phyloP scores from a whole-genome alignment of 1,140 invertebrate species.

The Drosophila murphyi region DNA sequence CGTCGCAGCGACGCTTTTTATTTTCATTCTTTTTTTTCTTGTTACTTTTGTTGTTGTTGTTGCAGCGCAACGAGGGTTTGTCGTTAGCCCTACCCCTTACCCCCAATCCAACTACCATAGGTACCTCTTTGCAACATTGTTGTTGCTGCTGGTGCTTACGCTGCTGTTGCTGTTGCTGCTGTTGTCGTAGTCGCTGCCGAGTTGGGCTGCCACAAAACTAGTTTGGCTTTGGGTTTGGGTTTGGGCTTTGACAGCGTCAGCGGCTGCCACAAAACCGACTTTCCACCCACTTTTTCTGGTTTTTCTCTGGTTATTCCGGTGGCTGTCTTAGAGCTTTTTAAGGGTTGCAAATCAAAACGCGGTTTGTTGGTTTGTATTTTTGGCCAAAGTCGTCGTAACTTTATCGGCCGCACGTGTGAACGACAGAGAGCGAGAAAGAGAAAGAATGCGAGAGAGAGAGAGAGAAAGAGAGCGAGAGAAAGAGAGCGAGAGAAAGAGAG shows the following conservation, averaged over 20 bases:
- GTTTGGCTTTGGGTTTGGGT: constrained; percentile 73
- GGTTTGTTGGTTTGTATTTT: constrained; percentile 83
- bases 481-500: not conserved
- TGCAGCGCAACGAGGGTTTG: constrained; percentile 22
- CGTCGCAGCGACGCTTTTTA: constrained; percentile 19
- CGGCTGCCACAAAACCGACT: constrained; percentile 57
- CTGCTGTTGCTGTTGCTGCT: constrained; percentile 19
- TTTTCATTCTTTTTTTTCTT: constrained; percentile 4
- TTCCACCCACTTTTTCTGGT: constrained; percentile 80
- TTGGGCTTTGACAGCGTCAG: constrained; percentile 14
- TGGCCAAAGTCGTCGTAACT: constrained; percentile 80
- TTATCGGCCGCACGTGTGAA: constrained; percentile 50
- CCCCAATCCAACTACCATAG: not conserved
- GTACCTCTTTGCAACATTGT: not conserved
- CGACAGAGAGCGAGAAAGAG: constrained; percentile 9
- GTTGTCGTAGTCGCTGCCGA: constrained; percentile 62
- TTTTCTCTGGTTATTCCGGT: constrained; percentile 62
- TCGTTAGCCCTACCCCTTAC: not conserved
- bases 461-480: constrained; percentile 3
- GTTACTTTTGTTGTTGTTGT: constrained; percentile 9
- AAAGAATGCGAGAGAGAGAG: constrained; percentile 15
- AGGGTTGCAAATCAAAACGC: constrained; percentile 83
- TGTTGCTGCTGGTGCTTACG: not conserved
- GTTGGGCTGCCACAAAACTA: constrained; percentile 71
- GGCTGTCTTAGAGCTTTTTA: constrained; percentile 71